Evolutionary conservation across 2,113 vertebrate species (phyloP), one percentile per base, ranked within the genome.

Genomic region (Clarias magur): DNA sequence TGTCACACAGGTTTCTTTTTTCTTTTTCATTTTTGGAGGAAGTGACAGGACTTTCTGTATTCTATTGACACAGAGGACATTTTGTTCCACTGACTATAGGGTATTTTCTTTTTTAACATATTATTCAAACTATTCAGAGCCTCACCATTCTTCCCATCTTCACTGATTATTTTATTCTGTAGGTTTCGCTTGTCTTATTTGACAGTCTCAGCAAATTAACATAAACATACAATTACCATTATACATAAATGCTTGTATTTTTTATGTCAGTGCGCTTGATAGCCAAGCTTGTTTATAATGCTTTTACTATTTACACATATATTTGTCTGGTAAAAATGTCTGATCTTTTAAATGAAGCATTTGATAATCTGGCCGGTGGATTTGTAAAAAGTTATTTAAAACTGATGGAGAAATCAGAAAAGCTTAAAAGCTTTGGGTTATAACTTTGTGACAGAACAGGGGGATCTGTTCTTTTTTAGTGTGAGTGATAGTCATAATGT

Each of bases 41-140:
- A 87, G 60, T 83, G 25, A 79, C 62, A 67, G 68, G 70, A n/a
- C 23, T 87, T 83, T 56, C 30, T 30, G 82, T 68, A 53, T 87
- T 78, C 1, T 78, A 23, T 68, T 78, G 82, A 87, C 62, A 78
- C 53, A 67, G 11, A 48, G 5, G 4, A 78, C 59, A 72, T 75
- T 60, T 75, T 75, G 27, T 83, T 78, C 21, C 34, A 21, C 15
- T 30, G 3, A 70, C 53, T 57, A 34, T 6, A n/a, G 23, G 59
- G 17, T 17, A 25, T 38, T 8, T 38, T 38, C 34, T 38, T 38
- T 38, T 38, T 38, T 38, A 38, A 38, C 34, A 38, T 38, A 38
- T 38, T 38, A 38, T 38, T 38, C 34, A 38, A 38, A 38, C 34
- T 38, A 38, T 2, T 38, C 34, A 38, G 34, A 38, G 34, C 34